Base-by-base conservation (phyloP, 37 sponge, comb jelly and placozoan genomes). In the Mnemiopsis leidyi region DNA sequence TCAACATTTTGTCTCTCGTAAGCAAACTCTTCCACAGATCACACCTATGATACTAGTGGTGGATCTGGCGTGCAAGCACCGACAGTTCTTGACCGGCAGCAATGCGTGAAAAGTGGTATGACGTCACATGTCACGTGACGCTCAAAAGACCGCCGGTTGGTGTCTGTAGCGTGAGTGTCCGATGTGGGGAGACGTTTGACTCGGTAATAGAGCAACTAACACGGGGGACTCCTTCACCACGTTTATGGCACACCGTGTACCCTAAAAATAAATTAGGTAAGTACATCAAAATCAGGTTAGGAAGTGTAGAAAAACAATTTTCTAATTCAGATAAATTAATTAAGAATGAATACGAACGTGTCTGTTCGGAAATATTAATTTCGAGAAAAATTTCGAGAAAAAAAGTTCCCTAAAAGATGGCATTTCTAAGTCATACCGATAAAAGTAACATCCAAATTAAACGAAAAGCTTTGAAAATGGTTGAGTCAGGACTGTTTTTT, bases 121-220 rank as follows among this genome's bases (percentile, higher is more conserved):
- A 48, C 61, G 73, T 71, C 73, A 71, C 79, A 18, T 20, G 79
- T 77, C 32, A 77, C 79, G 36, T 23, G 32, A 28, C 33, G 79
- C 73, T 85, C 90, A 85, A 61, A 85, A 85, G 36, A 85, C 90
- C 29, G 32, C 38, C 0, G 90, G 90, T 38, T 32, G 90, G 61
- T 85, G 90, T 23, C 90, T 35, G 90, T 85, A 85, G 26, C 90
- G 90, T 0, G 40, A 40, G 29, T 85, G 90, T 23, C 90, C 90
- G 82, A 18, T 18, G 25, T 35, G n/a, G 26, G 90, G 90, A 1
- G 90, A 85, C 23, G 40, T 85, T 85, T 85, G 90, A 61, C 79
- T 77, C 36, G 90, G 61, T 16, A 85, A 26, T 29, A 85, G 61
- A 13, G 90, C 38, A 2, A 40, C 90, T 13, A 85, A 37, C 38